Evolutionary conservation across 1,140 invertebrate genomes (phyloP).

Genomic region (Aphaenogaster floridana): DNA sequence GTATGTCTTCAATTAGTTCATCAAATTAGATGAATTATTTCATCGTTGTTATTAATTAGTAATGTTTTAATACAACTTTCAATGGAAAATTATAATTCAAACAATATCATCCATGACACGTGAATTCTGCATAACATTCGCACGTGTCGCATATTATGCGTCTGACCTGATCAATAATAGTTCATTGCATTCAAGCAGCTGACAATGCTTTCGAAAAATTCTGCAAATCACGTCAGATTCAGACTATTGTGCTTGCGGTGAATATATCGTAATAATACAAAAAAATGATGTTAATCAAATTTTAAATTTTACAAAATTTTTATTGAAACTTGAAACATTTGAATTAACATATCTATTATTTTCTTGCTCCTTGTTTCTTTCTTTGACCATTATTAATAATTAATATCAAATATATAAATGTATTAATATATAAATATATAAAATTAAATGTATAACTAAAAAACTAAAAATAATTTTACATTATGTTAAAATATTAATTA

Average conservation of each 20-base stretch:
- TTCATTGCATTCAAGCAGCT: slow-evolving; percentile 8
- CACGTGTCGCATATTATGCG: background rate
- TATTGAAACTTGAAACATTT: background rate
- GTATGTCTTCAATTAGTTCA: background rate
- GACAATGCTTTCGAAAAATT: background rate
- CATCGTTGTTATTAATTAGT: background rate
- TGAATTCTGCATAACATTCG: background rate
- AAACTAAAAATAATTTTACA: background rate
- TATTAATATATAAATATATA: no score
- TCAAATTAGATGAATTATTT: background rate
- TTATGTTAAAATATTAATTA: background rate
- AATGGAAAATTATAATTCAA: background rate
- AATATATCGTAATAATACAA: background rate
- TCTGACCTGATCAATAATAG: slow-evolving; percentile 11
- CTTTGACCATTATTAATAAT: background rate
- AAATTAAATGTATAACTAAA: background rate
- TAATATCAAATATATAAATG: no score
- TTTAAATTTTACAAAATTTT: background rate
- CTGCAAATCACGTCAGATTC: background rate
- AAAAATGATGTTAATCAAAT: background rate
- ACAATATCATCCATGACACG: background rate
- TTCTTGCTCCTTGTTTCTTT: background rate
- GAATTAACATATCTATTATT: background rate
- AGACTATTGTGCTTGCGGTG: background rate
- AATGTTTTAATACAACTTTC: background rate